phyloP scores from a whole-genome alignment of 2,113 vertebrate genomes.

The Proteles cristata region DNA sequence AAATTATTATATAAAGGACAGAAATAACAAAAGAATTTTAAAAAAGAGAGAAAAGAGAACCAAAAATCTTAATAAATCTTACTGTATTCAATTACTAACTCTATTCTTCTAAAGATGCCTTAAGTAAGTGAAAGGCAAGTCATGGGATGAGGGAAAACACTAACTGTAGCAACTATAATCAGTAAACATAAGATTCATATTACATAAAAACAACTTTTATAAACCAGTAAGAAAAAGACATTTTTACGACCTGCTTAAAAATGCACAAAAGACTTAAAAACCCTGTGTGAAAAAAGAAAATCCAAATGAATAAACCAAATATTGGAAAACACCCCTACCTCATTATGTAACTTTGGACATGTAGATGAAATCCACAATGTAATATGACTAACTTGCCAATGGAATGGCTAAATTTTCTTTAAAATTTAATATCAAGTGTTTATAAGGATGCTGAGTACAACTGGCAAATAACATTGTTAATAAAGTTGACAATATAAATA shows the following conservation, averaged over 20 bases:
- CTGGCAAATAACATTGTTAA: neutral
- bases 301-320: neutral
- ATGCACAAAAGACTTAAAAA: neutral
- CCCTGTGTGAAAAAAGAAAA: neutral
- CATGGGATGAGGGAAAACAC: neutral
- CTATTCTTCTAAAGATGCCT: neutral
- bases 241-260: neutral
- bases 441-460: neutral
- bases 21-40: neutral
- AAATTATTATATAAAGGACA: neutral
- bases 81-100: neutral
- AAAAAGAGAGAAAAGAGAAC: neutral
- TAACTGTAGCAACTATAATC: neutral
- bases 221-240: neutral
- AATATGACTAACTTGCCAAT: neutral
- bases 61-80: neutral
- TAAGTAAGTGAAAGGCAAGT: neutral
- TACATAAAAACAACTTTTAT: neutral
- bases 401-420: neutral
- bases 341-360: neutral
- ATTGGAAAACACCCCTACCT: neutral
- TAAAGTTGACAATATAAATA: neutral
- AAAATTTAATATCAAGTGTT: neutral
- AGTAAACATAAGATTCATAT: neutral
- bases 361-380: neutral